Base-by-base conservation (phyloP, 92 coral and sea anemone species). In the Chrysogorgia sp. region DNA sequence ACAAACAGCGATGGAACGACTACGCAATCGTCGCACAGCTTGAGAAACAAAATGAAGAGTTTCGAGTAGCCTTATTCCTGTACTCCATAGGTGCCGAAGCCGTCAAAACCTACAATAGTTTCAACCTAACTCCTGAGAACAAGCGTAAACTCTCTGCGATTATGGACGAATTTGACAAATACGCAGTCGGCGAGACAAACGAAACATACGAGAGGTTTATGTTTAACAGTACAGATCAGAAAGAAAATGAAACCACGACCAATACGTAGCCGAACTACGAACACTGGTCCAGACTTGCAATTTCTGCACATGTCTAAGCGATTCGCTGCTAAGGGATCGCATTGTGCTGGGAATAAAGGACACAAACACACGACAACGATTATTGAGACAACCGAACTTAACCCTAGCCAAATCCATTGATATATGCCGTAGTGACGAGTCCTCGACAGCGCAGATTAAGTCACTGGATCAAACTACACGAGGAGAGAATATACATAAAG, bases 1-100 rank as follows among this genome's bases (percentile, higher is more conserved):
- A 82, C 81, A 86, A 86, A 3, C 90, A 82, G 25, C 61, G 72
- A 63, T 86, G 90, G 90, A 57, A 58, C 3, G 71, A 86, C 58
- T 86, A 82, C 50, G 47, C 81, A 34, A 76, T 82, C 30, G 75
- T 76, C 0, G 50, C 91, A 6, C 69, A 83, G 23, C 81, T 86
- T 0, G 45, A 67, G 8, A 76, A 19, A 58, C 80, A 86, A 32
- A 41, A 81, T 3, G 90, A 86, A 25, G 87, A 86, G 20, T 86
- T 75, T 29, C 65, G 86, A 19, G 89, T 81, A 0, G 87, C 83
- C 8, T 61, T 86, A 14, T 86, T 86, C 40, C 58, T 86, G 25
- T 76, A 86, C 84, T 87, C 78, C 26, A 78, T 76, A 23, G 81
- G 90, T 21, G 21, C 71, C 23, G 77, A 82, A 0, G 86, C 87